Evolutionary conservation across 2,113 vertebrate species (phyloP).

Genomic region (Pungitius pungitius): DNA sequence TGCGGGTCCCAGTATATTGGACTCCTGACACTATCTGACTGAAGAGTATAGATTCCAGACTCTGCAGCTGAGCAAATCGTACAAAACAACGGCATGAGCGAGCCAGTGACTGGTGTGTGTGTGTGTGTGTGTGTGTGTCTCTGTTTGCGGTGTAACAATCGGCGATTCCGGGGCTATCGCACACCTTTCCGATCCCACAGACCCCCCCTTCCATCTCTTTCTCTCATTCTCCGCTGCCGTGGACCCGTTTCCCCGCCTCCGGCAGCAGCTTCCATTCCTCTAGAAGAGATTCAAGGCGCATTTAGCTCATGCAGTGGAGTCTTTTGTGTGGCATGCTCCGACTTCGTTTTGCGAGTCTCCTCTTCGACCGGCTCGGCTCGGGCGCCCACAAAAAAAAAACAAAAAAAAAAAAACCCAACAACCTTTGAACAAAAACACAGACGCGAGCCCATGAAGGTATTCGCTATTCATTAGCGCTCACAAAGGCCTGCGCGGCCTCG

Average conservation of each 20-base stretch:
- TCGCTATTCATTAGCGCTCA: slow-evolving; percentile 38
- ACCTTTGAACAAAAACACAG: slow-evolving; percentile 8
- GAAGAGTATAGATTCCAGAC: slow-evolving; percentile 26
- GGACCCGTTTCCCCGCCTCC: slow-evolving; percentile 36
- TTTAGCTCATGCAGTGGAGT: slow-evolving; percentile 50
- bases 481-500: slow-evolving; percentile 28
- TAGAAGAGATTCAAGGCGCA: slow-evolving; percentile 59
- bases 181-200: slow-evolving; percentile 57
- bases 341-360: slow-evolving; percentile 34
- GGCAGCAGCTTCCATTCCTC: slow-evolving; percentile 50
- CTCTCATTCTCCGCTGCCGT: slow-evolving; percentile 37
- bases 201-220: slow-evolving; percentile 56
- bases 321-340: slow-evolving; percentile 28
- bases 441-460: slow-evolving; percentile 23
- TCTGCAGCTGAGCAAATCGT: slow-evolving; percentile 18
- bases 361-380: background rate
- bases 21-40: slow-evolving; percentile 50
- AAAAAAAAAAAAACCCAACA: background rate
- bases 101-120: slow-evolving; percentile 23
- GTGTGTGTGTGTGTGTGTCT: slow-evolving; percentile 65
- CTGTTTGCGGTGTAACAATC: background rate
- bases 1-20: slow-evolving; percentile 31
- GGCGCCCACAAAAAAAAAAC: background rate
- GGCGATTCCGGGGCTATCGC: slow-evolving; percentile 65
- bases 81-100: slow-evolving; percentile 33